Percentiles rank a stretch among this genome's conserved stretches.
Conservation (phyloP, 2,113 vertebrate genomes). For the Taurulus bubalis region DNA sequence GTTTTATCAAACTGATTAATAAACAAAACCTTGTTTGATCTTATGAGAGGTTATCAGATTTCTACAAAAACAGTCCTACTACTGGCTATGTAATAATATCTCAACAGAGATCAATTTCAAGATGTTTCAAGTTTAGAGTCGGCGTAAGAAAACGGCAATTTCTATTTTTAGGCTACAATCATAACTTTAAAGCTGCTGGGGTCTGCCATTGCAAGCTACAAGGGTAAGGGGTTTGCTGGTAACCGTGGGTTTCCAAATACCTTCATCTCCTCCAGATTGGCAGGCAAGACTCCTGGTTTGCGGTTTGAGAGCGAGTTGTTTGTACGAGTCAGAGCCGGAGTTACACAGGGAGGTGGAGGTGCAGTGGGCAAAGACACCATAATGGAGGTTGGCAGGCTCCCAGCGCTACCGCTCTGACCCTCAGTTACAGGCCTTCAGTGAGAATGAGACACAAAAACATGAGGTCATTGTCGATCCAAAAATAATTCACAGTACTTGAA, state of each 20-base stretch:
- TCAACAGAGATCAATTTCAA: background rate
- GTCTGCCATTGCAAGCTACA: background rate
- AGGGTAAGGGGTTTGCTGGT: background rate
- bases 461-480: slow-evolving; percentile 12
- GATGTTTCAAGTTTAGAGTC: background rate
- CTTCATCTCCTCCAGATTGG: slow-evolving; percentile 98
- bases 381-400: slow-evolving; percentile 81
- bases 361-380: slow-evolving; percentile 81
- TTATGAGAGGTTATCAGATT: background rate
- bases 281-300: slow-evolving; percentile 90
- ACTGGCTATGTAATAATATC: background rate
- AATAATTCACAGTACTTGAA: background rate
- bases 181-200: background rate
- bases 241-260: slow-evolving; percentile 69
- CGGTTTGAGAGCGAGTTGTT: slow-evolving; percentile 83
- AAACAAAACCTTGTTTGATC: background rate
- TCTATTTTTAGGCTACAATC: background rate
- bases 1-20: background rate
- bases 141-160: background rate
- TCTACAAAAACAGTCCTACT: background rate
- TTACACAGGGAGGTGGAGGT: slow-evolving; percentile 66
- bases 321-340: slow-evolving; percentile 70
- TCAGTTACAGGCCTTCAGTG: slow-evolving; percentile 87
- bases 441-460: slow-evolving; percentile 42
- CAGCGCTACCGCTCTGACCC: slow-evolving; percentile 84